phyloP scores from a whole-genome alignment of 2,113 vertebrate genomes.

The Cochlearius cochlearius region DNA sequence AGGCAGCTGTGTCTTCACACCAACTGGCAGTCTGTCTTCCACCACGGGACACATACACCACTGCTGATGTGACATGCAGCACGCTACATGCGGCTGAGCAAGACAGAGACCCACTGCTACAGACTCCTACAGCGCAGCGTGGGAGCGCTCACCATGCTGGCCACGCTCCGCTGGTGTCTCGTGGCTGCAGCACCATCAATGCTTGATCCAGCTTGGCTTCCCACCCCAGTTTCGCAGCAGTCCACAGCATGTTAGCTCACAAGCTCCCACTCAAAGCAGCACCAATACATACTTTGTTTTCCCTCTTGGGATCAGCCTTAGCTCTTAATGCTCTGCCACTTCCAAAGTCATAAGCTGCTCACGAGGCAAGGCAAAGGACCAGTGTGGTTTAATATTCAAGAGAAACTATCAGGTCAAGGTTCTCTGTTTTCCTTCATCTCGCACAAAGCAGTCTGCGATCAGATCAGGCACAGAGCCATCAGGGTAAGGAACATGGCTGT shows the following conservation, averaged over 20 bases:
- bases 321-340: not conserved
- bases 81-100: rapidly evolving
- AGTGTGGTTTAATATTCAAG: not conserved
- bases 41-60: rapidly evolving
- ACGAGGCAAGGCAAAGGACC: not conserved
- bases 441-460: not conserved
- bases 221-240: not conserved
- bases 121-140: not conserved
- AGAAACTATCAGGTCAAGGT: slow-evolving; percentile 6
- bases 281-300: not conserved
- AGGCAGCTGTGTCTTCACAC: not conserved
- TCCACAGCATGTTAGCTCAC: rapidly evolving
- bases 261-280: not conserved
- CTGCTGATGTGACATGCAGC: not conserved
- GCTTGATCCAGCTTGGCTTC: not conserved
- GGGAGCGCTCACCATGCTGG: rapidly evolving
- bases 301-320: not conserved
- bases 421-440: not conserved
- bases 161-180: not conserved
- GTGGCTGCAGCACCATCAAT: not conserved
- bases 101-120: not conserved
- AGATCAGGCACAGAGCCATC: slow-evolving; percentile 3
- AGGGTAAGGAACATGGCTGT: rapidly evolving
- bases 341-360: not conserved
- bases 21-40: not conserved